phyloP scores from a whole-genome alignment of 2,888 invertebrate genomes.

The Lagria hirta region DNA sequence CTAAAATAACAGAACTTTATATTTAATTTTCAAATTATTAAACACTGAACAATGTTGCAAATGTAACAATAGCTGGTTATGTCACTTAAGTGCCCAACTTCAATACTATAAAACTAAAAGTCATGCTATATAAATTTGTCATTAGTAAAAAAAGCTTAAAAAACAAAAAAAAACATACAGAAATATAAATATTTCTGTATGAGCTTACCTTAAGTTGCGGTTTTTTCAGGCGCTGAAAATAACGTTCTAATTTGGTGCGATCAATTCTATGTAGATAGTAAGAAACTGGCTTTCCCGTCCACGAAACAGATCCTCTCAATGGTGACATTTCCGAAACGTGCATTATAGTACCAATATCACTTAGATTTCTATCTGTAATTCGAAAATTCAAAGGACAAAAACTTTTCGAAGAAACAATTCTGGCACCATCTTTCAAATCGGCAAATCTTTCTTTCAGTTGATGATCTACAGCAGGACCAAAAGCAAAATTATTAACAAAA shows the following conservation, averaged over 20 bases:
- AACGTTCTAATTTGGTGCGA: conserved; percentile 93
- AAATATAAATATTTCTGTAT: conserved; percentile 2
- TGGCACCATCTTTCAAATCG: conserved; percentile 91
- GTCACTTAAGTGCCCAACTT: no score
- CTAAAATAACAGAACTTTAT: no score
- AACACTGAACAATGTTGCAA: no score
- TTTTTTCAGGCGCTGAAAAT: conserved; percentile 93
- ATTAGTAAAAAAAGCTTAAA: no score
- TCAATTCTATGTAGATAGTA: conserved; percentile 99
- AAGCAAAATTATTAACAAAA: conserved; percentile 99
- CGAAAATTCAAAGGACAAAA: conserved; percentile 99
- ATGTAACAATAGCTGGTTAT: no score
- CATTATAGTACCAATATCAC: conserved; percentile 99
- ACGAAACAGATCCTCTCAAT: conserved; percentile 92
- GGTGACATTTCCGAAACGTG: conserved; percentile 97
- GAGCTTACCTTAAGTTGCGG: conserved; percentile 69
- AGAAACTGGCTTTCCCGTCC: conserved; percentile 98
- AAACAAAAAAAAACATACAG: conserved; percentile 6
- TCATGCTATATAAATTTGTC: no score
- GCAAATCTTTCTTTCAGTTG: conserved; percentile 95
- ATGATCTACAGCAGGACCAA: conserved; percentile 96
- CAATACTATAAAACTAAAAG: no score
- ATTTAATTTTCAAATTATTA: no score
- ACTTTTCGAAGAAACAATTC: conserved; percentile 97
- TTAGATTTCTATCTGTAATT: conserved; percentile 95